Evolutionary conservation across 2,888 invertebrate genomes (phyloP).

Genomic region (Pecten maximus): DNA sequence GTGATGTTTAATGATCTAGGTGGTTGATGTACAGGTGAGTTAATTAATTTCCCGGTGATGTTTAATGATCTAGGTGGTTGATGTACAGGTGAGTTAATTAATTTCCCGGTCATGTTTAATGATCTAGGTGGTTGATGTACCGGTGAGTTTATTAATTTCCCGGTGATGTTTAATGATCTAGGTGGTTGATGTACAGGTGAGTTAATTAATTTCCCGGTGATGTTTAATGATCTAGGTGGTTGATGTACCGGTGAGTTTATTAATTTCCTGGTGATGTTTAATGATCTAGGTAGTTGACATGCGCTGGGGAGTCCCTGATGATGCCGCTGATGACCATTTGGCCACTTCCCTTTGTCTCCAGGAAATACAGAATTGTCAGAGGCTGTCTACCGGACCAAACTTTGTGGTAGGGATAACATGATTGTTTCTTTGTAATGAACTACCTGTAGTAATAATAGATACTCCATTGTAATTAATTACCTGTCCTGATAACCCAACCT

Average conservation of each 20-base stretch:
- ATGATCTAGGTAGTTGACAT: constrained; percentile 84
- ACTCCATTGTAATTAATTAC: too few relatives aligned
- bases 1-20: too few relatives aligned
- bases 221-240: constrained; percentile 83
- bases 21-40: constrained; percentile 56
- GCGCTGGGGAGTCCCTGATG: constrained; percentile 79
- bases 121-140: not conserved
- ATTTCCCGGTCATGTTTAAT: too few relatives aligned
- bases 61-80: too few relatives aligned
- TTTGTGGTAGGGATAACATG: constrained; percentile 73
- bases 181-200: not conserved
- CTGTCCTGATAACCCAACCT: too few relatives aligned
- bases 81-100: too few relatives aligned
- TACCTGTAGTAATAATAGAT: not conserved
- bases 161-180: too few relatives aligned
- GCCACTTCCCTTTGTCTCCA: constrained; percentile 72
- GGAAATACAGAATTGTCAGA: constrained; percentile 76
- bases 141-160: not conserved
- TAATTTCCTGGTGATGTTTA: not conserved
- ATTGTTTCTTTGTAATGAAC: not conserved
- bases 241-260: constrained; percentile 81
- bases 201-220: not conserved
- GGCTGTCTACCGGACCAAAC: constrained; percentile 76
- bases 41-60: too few relatives aligned
- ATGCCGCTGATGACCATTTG: constrained; percentile 75